Conservation (phyloP, 2,888 invertebrate species). For the Heterodera filipjevi region DNA sequence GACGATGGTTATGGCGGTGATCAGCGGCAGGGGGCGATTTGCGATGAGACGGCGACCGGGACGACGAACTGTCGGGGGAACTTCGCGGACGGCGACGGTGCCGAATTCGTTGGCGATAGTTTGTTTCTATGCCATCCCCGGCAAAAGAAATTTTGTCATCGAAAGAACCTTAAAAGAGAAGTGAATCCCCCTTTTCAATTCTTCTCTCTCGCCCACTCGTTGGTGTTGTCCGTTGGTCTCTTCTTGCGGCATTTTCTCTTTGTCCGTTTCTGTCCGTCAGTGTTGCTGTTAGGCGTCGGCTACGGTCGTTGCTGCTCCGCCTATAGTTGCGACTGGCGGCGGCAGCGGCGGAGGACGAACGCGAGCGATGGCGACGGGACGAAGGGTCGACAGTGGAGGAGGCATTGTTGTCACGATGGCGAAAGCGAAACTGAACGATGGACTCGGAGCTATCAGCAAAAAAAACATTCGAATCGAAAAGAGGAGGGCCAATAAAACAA, state of each 20-base stretch:
- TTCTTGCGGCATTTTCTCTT: neutral
- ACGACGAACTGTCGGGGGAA: neutral
- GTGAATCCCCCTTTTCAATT: neutral
- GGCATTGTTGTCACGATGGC: neutral
- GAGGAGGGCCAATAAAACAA: too few species aligned
- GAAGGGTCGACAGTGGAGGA: neutral
- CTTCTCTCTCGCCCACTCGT: neutral
- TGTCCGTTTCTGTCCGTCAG: neutral
- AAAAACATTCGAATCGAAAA: too few species aligned
- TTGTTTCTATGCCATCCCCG: neutral
- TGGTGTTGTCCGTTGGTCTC: neutral
- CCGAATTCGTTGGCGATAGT: neutral
- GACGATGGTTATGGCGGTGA: neutral
- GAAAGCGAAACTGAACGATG: neutral
- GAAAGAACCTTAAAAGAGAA: neutral
- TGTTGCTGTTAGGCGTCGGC: neutral
- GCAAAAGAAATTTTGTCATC: neutral
- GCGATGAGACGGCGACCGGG: neutral
- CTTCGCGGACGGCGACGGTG: neutral
- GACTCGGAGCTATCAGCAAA: neutral
- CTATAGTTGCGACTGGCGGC: neutral
- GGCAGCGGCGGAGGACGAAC: neutral
- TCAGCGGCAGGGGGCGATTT: neutral
- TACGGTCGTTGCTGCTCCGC: neutral
- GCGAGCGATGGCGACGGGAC: neutral